Base-by-base conservation (phyloP, 2,113 vertebrate species). In the Plecotus auritus region DNA sequence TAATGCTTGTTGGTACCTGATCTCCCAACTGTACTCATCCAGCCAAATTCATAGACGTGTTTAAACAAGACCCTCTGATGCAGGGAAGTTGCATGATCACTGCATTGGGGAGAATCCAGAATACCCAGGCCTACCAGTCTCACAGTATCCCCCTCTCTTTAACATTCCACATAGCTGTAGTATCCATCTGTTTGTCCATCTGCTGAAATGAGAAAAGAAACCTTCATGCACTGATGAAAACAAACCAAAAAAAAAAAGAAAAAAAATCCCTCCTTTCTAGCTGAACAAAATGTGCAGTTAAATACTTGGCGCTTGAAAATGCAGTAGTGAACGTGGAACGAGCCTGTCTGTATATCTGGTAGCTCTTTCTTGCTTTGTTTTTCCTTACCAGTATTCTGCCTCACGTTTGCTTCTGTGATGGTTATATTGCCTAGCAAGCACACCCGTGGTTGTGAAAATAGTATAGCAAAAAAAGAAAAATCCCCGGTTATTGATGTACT, bases 311-410 rank as follows among this genome's bases (percentile, higher is more conserved):
- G 99, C 99, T 99, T 99, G 99, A 98, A 98, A 98, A 98, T 98
- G 98, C 99, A 99, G 99, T 99, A 99, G 99, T 99, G 99, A 99
- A 99, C 99, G 99, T 99, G 99, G 99, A 99, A 99, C 98, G 98
- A 99, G 99, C 99, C 99, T 99, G 99, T 99, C 99, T 99, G 99
- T 99, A 99, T 99, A 99, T 99, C 99, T 99, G 99, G 99, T 99
- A 99, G 99, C 99, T 99, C 99, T 98, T 98, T 98, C 90, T 98
- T 98, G 99, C 99, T 98, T 99, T 99, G 99, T 99, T 99, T 99
- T 99, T 99, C 99, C 99, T 99, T 99, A 99, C 99, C 99, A 99
- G 99, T 99, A 99, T 99, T 99, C 99, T 99, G 99, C 99, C 99
- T 99, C 98, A 98, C 98, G 98, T 99, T 99, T 99, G 99, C 99